These are phyloP conservation scores for Pterostichus madidus DNA, from an alignment of 2,888 invertebrate species.

Conservation along the genomic window DNA sequence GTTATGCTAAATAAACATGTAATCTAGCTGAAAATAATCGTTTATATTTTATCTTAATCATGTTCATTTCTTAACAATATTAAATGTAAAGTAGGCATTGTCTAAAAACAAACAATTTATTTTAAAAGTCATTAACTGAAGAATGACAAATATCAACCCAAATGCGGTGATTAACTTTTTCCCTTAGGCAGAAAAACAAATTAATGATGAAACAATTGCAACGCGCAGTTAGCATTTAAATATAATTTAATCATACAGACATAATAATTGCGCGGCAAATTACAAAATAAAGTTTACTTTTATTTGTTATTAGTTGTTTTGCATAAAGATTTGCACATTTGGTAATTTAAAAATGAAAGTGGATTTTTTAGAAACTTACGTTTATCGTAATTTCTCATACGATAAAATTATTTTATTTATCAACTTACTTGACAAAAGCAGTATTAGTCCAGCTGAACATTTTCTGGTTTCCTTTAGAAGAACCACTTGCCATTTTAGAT, in stretches of 20 bases:
- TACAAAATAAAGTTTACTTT: conserved; percentile 16
- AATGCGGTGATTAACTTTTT: background rate
- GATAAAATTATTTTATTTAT: background rate
- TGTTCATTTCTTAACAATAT: background rate
- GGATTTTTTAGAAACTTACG: conserved; percentile 28
- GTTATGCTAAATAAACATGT: conserved; percentile 24
- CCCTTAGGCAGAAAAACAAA: conserved; percentile 24
- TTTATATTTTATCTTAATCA: background rate
- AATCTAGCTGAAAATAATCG: conserved; percentile 3
- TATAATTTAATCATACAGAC: conserved; percentile 6
- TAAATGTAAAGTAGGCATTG: conserved; percentile 15
- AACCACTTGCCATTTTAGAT: conserved; percentile 60
- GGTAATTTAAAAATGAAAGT: conserved; percentile 38
- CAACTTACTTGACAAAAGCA: conserved; percentile 71
- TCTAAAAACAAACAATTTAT: conserved; percentile 26
- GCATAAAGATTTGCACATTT: conserved; percentile 3
- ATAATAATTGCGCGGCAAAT: conserved; percentile 27
- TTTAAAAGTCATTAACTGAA: conserved; percentile 33
- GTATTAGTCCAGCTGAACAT: conserved; percentile 73
- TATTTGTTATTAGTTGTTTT: background rate
- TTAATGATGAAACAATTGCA: conserved; percentile 11
- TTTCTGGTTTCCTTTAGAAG: conserved; percentile 61
- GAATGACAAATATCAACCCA: conserved; percentile 30
- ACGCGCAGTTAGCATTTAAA: conserved; percentile 23
- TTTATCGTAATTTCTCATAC: conserved; percentile 2